Conservation (phyloP, 2,113 vertebrate genomes). For the Pituophis catenifer region DNA sequence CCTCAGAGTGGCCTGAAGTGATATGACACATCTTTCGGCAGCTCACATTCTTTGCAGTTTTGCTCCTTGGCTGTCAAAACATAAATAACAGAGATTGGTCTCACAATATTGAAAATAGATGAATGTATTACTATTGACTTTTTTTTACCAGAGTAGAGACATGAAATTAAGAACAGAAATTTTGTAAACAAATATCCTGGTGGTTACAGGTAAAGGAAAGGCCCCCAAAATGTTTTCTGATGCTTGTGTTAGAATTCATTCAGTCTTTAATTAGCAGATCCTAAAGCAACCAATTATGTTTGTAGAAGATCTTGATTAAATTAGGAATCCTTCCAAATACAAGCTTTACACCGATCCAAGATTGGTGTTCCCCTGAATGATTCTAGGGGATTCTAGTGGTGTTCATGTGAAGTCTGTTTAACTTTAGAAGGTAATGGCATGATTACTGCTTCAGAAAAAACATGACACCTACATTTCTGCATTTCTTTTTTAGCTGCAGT, state of each 20-base stretch:
- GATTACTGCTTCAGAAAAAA: neutral
- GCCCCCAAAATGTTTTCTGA: neutral
- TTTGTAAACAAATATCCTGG: neutral
- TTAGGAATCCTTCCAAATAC: neutral
- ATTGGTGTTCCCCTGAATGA: neutral
- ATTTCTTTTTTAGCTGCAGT: neutral
- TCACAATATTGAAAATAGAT: neutral
- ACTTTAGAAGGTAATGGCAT: neutral
- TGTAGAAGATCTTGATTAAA: neutral
- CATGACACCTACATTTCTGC: neutral
- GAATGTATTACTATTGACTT: neutral
- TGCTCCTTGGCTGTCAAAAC: neutral
- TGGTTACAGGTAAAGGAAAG: neutral
- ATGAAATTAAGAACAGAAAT: neutral
- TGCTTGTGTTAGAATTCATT: neutral
- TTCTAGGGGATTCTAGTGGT: neutral
- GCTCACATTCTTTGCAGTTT: neutral
- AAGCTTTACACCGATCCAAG: neutral
- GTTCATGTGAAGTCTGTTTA: neutral
- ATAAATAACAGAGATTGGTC: neutral
- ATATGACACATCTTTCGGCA: neutral
- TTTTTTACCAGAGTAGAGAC: neutral
- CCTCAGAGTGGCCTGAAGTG: neutral
- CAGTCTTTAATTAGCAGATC: neutral
- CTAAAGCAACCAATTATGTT: neutral